Percentiles rank a stretch among this genome's conserved stretches.
Conservation (phyloP, 2,797 vertebrate species). For the Lepus oiostolus region DNA sequence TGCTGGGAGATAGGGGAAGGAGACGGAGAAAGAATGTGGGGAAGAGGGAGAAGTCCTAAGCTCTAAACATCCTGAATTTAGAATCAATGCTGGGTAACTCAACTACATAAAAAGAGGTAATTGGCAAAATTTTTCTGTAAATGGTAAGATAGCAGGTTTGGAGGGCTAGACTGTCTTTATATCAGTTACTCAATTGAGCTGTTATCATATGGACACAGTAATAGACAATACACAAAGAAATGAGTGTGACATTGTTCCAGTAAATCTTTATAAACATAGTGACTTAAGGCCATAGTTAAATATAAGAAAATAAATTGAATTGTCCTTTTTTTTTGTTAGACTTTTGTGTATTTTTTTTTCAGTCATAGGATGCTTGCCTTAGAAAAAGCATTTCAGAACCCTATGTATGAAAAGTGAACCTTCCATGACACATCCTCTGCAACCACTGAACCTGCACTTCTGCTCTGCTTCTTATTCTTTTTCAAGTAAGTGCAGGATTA, state of each 20-base stretch:
- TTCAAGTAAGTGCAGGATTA: neutral
- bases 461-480: neutral
- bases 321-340: neutral
- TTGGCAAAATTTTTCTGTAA: neutral
- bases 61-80: neutral
- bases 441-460: neutral
- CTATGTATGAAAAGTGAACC: neutral
- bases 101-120: neutral
- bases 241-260: neutral
- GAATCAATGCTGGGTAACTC: neutral
- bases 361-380: neutral
- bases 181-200: neutral
- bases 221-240: neutral
- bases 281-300: neutral
- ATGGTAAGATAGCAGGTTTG: neutral
- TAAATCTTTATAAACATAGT: neutral
- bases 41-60: neutral
- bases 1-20: neutral
- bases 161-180: neutral
- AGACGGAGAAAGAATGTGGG: neutral
- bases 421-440: neutral
- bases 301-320: slow-evolving; percentile 5
- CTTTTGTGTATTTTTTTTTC: neutral
- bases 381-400: neutral
- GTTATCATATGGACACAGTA: neutral